phyloP scores from a whole-genome alignment of 2,113 vertebrate species.

The Isurus oxyrinchus region DNA sequence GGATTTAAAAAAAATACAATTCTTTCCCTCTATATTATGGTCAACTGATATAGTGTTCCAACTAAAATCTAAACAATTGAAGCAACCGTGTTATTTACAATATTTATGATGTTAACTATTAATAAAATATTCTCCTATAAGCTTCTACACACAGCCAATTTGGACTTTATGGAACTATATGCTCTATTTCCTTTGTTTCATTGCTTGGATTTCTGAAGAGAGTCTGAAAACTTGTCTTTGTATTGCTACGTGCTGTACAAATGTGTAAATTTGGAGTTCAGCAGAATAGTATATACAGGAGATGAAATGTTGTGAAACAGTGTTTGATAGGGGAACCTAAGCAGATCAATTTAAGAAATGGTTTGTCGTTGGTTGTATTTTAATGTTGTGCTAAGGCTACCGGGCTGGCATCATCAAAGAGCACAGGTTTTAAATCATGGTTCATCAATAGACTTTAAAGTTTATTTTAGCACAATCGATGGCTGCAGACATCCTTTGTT shows the following conservation, averaged over 20 bases:
- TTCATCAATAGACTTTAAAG: background rate
- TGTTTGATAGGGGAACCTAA: background rate
- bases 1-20: too few relatives aligned
- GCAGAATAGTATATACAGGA: background rate
- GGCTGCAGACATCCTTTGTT: background rate
- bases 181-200: background rate
- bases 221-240: background rate
- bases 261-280: background rate
- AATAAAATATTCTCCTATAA: background rate
- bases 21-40: background rate
- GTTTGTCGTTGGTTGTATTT: background rate
- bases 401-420: background rate
- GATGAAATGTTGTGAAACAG: background rate
- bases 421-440: background rate
- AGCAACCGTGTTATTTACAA: background rate
- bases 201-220: background rate
- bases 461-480: background rate
- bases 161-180: too few relatives aligned
- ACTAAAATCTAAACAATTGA: background rate
- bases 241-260: background rate
- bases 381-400: background rate
- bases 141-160: background rate
- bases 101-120: background rate
- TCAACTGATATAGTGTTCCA: background rate
- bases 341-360: background rate